phyloP scores from a whole-genome alignment of 2,113 vertebrate genomes.

The Aramus guarauna region DNA sequence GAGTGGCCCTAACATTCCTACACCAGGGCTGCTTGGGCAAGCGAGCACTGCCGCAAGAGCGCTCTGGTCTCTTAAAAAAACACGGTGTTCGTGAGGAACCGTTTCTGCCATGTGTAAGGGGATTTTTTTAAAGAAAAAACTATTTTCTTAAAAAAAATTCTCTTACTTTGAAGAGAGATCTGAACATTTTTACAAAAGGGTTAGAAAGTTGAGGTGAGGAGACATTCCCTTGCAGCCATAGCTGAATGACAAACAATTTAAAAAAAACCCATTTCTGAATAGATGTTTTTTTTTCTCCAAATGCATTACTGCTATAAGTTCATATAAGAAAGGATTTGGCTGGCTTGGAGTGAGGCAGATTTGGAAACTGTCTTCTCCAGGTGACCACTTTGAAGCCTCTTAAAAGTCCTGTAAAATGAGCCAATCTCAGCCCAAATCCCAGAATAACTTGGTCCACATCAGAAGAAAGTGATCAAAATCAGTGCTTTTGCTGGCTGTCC shows the following conservation, averaged over 20 bases:
- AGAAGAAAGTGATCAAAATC: constrained; percentile 7
- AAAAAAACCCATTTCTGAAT: not conserved
- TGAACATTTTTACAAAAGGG: not conserved
- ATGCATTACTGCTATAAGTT: not conserved
- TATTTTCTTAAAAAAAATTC: not conserved
- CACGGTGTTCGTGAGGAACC: not conserved
- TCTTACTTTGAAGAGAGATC: not conserved
- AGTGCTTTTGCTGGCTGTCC: not conserved
- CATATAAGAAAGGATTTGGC: not conserved
- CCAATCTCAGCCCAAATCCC: not conserved
- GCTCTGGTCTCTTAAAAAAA: not conserved
- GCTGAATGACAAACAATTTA: not conserved
- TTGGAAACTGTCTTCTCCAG: not conserved
- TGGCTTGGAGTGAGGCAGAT: not conserved
- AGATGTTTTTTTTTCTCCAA: not conserved
- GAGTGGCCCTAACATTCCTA: not conserved
- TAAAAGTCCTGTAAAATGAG: not conserved
- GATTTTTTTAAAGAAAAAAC: accelerated
- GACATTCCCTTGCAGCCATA: not conserved
- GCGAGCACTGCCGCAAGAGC: not conserved
- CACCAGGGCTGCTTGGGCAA: not conserved
- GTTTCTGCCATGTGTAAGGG: not conserved
- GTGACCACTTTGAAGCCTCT: not conserved
- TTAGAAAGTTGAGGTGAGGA: not conserved
- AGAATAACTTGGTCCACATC: not conserved